Percentiles rank a stretch among this genome's conserved stretches.
Conservation (phyloP, 2,113 vertebrate species). For the Cinclus cinclus region DNA sequence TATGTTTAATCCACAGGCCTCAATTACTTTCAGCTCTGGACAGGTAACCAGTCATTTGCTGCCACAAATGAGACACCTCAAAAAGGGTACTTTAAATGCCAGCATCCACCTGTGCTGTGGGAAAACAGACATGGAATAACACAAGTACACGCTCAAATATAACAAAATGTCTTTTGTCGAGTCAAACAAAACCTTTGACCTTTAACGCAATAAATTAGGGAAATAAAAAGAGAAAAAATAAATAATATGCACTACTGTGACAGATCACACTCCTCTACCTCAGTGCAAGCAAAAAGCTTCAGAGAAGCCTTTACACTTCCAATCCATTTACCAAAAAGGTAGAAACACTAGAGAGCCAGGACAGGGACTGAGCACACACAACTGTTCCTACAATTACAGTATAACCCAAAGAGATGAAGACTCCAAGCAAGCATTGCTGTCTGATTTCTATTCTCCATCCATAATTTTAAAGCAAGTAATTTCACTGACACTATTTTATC, state of each 20-base stretch:
- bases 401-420: background rate
- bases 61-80: background rate
- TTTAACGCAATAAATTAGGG: background rate
- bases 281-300: background rate
- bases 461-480: background rate
- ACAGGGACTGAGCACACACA: background rate
- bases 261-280: background rate
- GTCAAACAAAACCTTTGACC: background rate
- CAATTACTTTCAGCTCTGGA: background rate
- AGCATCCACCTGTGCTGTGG: background rate
- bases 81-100: background rate
- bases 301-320: background rate
- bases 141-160: rapidly evolving
- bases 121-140: background rate
- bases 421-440: background rate
- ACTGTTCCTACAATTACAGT: background rate
- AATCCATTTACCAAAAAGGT: background rate
- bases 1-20: background rate
- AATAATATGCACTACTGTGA: background rate
- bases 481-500: background rate
- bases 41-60: background rate
- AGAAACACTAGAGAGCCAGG: background rate
- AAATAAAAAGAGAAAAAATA: background rate
- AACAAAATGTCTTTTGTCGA: background rate
- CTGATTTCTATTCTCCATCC: background rate